Percentiles rank a stretch among this genome's conserved stretches.
These are phyloP conservation scores for Orthonyx spaldingii DNA, from an alignment of 2,113 vertebrate genomes.

Conservation along the genomic window DNA sequence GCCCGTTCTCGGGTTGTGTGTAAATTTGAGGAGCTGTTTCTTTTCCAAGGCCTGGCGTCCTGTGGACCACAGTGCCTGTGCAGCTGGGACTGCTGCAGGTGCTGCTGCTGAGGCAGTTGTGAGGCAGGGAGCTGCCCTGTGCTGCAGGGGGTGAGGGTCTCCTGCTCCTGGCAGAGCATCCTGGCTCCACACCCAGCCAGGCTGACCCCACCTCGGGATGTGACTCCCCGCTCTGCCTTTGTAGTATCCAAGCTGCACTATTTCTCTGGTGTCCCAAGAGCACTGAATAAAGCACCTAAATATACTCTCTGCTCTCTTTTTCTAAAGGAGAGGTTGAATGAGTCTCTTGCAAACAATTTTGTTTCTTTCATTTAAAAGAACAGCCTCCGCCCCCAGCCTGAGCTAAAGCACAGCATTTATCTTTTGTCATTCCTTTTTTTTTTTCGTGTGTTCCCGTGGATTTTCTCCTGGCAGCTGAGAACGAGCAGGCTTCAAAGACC, in stretches of 20 bases:
- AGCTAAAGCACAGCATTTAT: constrained; percentile 58
- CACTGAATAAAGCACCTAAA: constrained; percentile 47
- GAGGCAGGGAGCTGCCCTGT: not conserved
- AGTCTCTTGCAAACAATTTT: constrained; percentile 65
- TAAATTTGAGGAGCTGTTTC: not conserved
- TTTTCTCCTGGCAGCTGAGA: constrained; percentile 61
- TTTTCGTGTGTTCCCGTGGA: not conserved
- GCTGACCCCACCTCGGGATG: not conserved
- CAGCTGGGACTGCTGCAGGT: not conserved
- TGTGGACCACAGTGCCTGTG: fast-evolving
- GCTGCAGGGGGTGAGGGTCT: not conserved
- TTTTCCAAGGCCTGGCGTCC: not conserved
- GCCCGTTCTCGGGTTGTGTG: not conserved
- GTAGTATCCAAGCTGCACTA: not conserved
- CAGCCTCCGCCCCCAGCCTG: constrained; percentile 63
- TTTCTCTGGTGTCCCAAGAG: constrained; percentile 20
- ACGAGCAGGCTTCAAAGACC: constrained; percentile 66
- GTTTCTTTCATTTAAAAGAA: constrained; percentile 60
- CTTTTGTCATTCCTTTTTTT: constrained; percentile 44
- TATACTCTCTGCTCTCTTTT: constrained; percentile 23
- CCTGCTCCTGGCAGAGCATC: not conserved
- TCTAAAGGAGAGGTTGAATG: constrained; percentile 51
- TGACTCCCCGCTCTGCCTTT: not conserved
- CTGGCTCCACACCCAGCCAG: not conserved
- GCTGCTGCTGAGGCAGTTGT: not conserved